A percentile compares a stretch with the other conserved stretches of the same genome.
Conservation (phyloP, 2,888 invertebrate species). For the Argynnis bischoffii region DNA sequence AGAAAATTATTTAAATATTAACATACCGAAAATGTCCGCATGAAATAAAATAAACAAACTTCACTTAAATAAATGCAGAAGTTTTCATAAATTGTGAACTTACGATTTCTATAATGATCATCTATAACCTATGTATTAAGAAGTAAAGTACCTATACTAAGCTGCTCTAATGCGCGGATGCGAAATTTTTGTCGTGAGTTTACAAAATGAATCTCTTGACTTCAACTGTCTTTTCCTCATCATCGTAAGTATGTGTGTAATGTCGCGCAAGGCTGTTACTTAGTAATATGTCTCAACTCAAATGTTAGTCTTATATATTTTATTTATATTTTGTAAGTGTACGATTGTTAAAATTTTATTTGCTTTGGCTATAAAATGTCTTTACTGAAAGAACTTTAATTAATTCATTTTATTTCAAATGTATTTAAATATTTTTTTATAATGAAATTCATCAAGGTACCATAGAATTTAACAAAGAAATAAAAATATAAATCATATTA, state of each 20-base stretch:
- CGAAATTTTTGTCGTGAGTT: background rate
- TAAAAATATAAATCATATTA: too few species aligned
- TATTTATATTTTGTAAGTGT: constrained; percentile 17
- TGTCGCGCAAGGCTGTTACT: constrained; percentile 33
- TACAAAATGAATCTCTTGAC: constrained; percentile 7
- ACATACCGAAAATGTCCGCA: background rate
- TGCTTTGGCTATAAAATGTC: constrained; percentile 1
- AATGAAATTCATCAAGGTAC: too few species aligned
- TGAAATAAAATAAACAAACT: too few species aligned
- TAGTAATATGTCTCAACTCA: constrained; percentile 29
- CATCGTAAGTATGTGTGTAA: constrained; percentile 10
- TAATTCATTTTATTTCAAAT: constrained; percentile 3
- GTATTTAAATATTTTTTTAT: background rate
- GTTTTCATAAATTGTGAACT: too few species aligned
- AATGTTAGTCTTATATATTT: constrained; percentile 10
- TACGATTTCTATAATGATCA: background rate
- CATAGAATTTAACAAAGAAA: too few species aligned
- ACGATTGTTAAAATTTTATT: constrained; percentile 15
- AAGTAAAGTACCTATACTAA: background rate
- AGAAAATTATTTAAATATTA: background rate
- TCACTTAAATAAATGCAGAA: too few species aligned
- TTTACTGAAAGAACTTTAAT: background rate
- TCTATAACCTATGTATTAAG: background rate
- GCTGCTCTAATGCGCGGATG: background rate
- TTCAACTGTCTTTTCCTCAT: background rate